Conservation (phyloP, 2,113 vertebrate species). For the Daphoenositta chrysoptera region DNA sequence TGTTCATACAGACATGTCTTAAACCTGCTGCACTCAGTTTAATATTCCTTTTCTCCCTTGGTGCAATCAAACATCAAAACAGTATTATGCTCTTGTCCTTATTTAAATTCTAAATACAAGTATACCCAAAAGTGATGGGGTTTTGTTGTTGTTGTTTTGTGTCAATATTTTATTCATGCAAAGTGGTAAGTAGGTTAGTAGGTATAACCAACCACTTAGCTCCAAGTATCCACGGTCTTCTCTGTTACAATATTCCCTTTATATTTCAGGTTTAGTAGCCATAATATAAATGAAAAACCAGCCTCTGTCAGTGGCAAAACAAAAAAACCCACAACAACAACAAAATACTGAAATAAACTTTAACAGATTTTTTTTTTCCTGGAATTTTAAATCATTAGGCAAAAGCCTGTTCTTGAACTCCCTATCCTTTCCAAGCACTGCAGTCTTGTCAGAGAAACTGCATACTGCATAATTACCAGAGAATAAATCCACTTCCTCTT, state of each 20-base stretch:
- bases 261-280: not conserved
- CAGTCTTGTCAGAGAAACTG: not conserved
- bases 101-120: not conserved
- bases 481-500: not conserved
- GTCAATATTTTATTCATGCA: conserved; percentile 26
- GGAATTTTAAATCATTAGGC: not conserved
- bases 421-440: not conserved
- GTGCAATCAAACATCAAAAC: not conserved
- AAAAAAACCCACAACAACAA: not conserved
- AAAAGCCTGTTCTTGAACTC: not conserved
- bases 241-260: not conserved
- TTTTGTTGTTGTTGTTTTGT: not conserved
- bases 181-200: conserved; percentile 29
- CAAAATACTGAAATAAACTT: not conserved
- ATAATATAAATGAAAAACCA: not conserved
- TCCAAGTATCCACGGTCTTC: not conserved
- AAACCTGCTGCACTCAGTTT: not conserved
- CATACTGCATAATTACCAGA: not conserved
- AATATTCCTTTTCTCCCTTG: not conserved
- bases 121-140: not conserved
- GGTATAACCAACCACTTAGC: not conserved
- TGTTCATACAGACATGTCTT: not conserved
- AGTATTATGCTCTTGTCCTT: not conserved
- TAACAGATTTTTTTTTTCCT: not conserved
- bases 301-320: not conserved